These are phyloP conservation scores for Chironomus tentans DNA, from an alignment of 2,888 invertebrate species.

Conservation along the genomic window DNA sequence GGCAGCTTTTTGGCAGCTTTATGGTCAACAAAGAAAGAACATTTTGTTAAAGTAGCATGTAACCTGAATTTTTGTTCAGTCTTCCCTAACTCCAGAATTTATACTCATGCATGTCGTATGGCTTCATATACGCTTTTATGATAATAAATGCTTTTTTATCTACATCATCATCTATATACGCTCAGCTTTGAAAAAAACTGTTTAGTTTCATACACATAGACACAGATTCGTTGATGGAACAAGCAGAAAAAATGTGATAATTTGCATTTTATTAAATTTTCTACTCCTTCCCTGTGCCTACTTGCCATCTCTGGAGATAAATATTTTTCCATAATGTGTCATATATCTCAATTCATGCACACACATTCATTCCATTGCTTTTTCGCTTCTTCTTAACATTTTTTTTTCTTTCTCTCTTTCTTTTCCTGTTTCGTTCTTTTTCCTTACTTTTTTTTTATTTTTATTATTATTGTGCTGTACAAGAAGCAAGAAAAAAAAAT, in stretches of 20 bases:
- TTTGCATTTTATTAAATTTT: conserved; percentile 26
- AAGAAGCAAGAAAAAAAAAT: no score
- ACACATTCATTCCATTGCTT: not conserved
- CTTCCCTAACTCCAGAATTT: not conserved
- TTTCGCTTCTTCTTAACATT: no score
- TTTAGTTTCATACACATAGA: no score
- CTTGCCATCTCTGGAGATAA: conserved; percentile 3
- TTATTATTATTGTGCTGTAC: no score
- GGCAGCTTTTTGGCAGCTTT: conserved; percentile 18
- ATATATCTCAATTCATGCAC: not conserved
- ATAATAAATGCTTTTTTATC: no score
- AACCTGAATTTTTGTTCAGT: not conserved
- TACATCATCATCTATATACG: no score
- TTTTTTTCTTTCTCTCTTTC: no score
- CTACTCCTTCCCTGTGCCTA: not conserved
- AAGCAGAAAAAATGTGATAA: conserved; percentile 5
- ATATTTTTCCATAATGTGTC: conserved; percentile 6
- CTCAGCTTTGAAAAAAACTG: no score
- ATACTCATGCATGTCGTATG: no score
- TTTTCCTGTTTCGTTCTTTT: no score
- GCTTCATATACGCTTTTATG: no score
- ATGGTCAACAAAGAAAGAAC: not conserved
- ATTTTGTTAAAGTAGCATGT: not conserved
- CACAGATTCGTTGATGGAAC: not conserved
- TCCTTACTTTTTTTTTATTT: no score